Conservation (phyloP, 2,113 vertebrate genomes). For the Mormyrus iriodes region DNA sequence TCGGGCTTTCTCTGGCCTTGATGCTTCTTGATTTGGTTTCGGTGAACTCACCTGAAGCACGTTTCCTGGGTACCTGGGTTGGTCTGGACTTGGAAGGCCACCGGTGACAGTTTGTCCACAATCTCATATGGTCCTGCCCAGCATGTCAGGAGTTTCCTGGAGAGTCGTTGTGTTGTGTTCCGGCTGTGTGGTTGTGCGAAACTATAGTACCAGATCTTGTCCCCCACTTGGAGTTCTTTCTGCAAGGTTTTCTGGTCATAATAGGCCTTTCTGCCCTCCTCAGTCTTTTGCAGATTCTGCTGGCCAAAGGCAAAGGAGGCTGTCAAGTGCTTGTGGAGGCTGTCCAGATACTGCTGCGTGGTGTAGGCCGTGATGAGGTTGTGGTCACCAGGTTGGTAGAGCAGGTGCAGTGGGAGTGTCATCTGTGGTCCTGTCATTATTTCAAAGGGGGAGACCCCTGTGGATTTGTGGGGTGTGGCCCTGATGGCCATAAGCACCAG, state of each 20-base stretch:
- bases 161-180: background rate
- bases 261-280: conserved; percentile 16
- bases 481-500: conserved; percentile 25
- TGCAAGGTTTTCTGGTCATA: conserved; percentile 19
- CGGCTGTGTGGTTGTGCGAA: background rate
- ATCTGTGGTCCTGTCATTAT: conserved; percentile 18
- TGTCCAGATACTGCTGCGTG: background rate
- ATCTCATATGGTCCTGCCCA: background rate
- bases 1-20: background rate
- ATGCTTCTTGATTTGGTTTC: background rate
- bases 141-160: background rate
- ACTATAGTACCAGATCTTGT: conserved; percentile 12
- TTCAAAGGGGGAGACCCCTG: conserved; percentile 11
- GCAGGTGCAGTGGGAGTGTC: conserved; percentile 14
- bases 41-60: conserved; percentile 1
- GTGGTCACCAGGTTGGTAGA: background rate
- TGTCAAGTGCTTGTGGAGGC: conserved; percentile 11
- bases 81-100: background rate
- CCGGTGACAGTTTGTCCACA: background rate
- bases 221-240: background rate
- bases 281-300: background rate
- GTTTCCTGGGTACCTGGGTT: background rate
- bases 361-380: conserved; percentile 2
- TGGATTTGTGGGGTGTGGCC: conserved; percentile 13
- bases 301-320: background rate